Evolutionary conservation across 2,888 invertebrate species (phyloP), one percentile per base, ranked within the genome.

Genomic region (Sarcophaga caerulescens): DNA sequence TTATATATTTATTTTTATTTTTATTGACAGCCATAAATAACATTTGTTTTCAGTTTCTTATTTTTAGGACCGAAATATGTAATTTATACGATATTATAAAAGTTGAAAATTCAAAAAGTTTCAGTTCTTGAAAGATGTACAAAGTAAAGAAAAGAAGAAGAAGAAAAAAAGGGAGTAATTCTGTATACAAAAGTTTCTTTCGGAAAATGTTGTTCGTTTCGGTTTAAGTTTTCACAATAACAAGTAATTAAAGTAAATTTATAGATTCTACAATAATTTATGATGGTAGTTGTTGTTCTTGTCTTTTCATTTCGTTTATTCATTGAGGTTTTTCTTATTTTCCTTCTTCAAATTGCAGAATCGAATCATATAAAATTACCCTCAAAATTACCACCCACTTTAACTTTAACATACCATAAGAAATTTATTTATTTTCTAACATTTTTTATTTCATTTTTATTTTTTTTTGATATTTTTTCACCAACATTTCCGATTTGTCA

Each of bases 401-500:
- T 68, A 45, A 80, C 57, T 84, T 68, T n/a, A n/a, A n/a, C 80
- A 71, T 81, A 84, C 73, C 81, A 82, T 75, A 85, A 87, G 86
- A 84, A 86, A 87, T 81, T 57, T 77, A 60, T 74, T 68, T 68
- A 76, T 71, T 82, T 76, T 87, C 82, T 84, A 83, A 85, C 2
- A 8, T 35, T 10, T 35, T 35, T n/a, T n/a, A n/a, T n/a, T n/a
- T n/a, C n/a, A n/a, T n/a, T 35, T 8, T 10, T 35, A 1, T 35
- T 35, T 35, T 35, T 0, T 8, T 10, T 35, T 35, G n/a, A n/a
- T n/a, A 35, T 35, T 35, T 10, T 35, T 35, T 35, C 35, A 35
- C 35, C 10, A 87, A 85, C 80, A 84, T 87, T 91, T 91, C 91
- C 91, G 91, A 91, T 91, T 91, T 91, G 91, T 91, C 91, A 91